A percentile compares a stretch with the other conserved stretches of the same genome.
These are phyloP conservation scores for Baronia brevicornis DNA, from an alignment of 2,888 invertebrate genomes.

Conservation along the genomic window DNA sequence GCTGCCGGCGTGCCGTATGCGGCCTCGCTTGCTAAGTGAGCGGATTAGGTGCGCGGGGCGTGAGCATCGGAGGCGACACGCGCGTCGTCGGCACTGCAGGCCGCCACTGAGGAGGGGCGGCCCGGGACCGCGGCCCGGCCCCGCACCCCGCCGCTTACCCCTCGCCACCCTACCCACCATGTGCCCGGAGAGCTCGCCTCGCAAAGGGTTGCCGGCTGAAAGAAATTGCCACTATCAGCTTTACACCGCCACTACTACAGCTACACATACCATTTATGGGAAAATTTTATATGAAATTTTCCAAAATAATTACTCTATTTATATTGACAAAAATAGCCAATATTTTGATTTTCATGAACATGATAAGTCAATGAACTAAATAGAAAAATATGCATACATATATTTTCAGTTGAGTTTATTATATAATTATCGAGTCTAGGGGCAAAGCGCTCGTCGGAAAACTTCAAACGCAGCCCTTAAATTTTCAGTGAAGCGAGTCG, in stretches of 20 bases:
- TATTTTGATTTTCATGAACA: no score
- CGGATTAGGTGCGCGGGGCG: conserved; percentile 64
- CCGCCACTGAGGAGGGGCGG: conserved; percentile 74
- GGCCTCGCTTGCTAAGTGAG: conserved; percentile 68
- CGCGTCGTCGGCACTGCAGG: conserved; percentile 71
- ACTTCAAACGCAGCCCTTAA: conserved; percentile 67
- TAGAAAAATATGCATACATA: no score
- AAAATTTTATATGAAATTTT: no score
- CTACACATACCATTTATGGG: not conserved
- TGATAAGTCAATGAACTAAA: no score
- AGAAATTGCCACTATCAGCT: conserved; percentile 53
- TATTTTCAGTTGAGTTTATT: no score
- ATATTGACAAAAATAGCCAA: no score
- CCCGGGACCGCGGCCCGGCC: conserved; percentile 54
- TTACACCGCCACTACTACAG: not conserved
- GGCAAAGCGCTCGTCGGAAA: conserved; percentile 52
- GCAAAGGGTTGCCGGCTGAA: conserved; percentile 67
- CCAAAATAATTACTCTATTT: no score
- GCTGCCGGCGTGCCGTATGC: conserved; percentile 64
- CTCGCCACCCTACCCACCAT: conserved; percentile 44
- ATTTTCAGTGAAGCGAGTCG: conserved; percentile 53
- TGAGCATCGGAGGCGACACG: conserved; percentile 71
- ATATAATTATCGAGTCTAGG: conserved; percentile 21
- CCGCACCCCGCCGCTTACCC: conserved; percentile 37
- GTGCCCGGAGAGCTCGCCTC: conserved; percentile 50